A percentile compares a stretch with the other conserved stretches of the same genome.
Evolutionary conservation across 2,888 invertebrate genomes (phyloP).

Genomic region (Tigriopus californicus): DNA sequence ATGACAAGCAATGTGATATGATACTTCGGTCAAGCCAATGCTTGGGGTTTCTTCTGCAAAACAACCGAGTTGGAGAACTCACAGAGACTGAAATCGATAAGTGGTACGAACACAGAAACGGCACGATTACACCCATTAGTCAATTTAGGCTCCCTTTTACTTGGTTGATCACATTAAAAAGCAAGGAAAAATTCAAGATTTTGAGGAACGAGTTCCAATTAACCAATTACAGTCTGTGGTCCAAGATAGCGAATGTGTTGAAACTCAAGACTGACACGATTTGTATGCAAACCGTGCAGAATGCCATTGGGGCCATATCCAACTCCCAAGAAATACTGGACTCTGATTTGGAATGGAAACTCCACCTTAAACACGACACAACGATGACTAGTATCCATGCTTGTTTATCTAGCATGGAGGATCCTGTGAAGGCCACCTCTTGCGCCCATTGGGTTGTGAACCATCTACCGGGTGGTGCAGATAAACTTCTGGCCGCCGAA

Average conservation of each 20-base stretch:
- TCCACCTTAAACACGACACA: too few relatives aligned
- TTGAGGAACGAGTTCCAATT: conserved; percentile 1
- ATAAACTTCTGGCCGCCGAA: neutral
- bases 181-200: neutral
- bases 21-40: too few relatives aligned
- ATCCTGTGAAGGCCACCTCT: neutral
- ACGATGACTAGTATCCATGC: neutral
- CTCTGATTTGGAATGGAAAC: too few relatives aligned
- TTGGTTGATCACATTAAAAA: neutral
- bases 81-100: neutral
- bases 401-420: neutral
- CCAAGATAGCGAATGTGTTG: neutral
- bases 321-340: neutral
- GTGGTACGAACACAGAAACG: neutral
- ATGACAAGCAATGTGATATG: too few relatives aligned
- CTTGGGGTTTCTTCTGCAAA: neutral
- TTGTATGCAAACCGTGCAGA: neutral
- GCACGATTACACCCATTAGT: too few relatives aligned
- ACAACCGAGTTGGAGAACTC: neutral
- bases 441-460: conserved; percentile 2
- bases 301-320: neutral
- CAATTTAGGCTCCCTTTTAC: neutral
- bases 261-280: neutral
- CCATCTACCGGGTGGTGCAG: neutral
- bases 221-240: neutral